These are phyloP conservation scores for Oikopleura vanhoeffeni DNA, from an alignment of 23 tunicate genomes.

Conservation along the genomic window DNA sequence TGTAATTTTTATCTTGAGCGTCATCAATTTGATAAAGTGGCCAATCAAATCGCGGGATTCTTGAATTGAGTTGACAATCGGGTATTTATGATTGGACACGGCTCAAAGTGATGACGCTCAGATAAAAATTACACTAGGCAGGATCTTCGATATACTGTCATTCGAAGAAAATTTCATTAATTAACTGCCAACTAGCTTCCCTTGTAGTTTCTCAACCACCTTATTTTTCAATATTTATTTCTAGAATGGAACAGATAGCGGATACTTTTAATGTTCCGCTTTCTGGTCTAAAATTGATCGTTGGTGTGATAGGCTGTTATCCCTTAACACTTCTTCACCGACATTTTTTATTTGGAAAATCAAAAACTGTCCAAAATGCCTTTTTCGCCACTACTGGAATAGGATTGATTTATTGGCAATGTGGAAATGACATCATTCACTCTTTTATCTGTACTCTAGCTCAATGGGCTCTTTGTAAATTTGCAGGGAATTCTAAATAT, in stretches of 20 bases:
- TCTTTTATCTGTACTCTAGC: background rate
- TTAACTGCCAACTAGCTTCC: no score
- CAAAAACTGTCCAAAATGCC: background rate
- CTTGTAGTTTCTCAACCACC: no score
- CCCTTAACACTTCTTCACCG: background rate
- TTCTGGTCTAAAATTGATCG: background rate
- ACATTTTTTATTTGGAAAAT: background rate
- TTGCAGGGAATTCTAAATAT: background rate
- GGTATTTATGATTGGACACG: no score
- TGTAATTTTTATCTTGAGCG: no score
- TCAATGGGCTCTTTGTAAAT: background rate
- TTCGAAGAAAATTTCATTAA: no score
- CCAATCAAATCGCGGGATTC: no score
- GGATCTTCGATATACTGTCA: no score
- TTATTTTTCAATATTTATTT: no score
- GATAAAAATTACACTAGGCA: no score
- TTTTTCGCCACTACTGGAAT: constrained; percentile 31
- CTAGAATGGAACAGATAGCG: background rate
- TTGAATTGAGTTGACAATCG: no score
- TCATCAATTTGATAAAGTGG: no score
- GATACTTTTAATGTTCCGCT: background rate
- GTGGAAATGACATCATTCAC: constrained; percentile 24
- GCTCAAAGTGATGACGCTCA: no score
- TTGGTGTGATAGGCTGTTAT: background rate
- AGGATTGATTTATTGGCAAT: constrained; percentile 47